These are phyloP conservation scores for Lonchura striata DNA, from an alignment of 2,113 vertebrate species.

Conservation along the genomic window DNA sequence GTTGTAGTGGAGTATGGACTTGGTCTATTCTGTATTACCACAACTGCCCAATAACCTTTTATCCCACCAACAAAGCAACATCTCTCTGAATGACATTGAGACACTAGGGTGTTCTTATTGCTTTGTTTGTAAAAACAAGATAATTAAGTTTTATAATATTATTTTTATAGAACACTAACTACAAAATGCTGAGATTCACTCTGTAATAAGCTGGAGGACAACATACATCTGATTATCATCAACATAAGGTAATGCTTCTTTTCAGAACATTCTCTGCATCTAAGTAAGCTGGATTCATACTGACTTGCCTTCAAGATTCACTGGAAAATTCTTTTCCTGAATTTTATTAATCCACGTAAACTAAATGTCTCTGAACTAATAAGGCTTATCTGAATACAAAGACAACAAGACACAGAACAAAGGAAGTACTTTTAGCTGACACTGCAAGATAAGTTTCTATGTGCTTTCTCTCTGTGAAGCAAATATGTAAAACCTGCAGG, in stretches of 20 bases:
- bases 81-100: not conserved
- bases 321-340: slow-evolving; percentile 6
- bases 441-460: not conserved
- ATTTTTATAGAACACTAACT: slow-evolving; percentile 13
- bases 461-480: not conserved
- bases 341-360: slow-evolving; percentile 37
- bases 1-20: not conserved
- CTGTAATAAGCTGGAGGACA: slow-evolving; percentile 18
- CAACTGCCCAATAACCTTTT: not conserved
- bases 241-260: slow-evolving; percentile 19
- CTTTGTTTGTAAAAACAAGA: slow-evolving; percentile 39
- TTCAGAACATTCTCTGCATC: not conserved
- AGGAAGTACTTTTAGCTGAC: slow-evolving; percentile 27
- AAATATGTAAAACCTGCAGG: not conserved
- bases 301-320: slow-evolving; percentile 18
- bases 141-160: not conserved
- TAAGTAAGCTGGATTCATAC: not conserved
- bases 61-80: not conserved
- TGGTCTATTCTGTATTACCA: not conserved
- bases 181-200: not conserved
- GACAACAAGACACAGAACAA: slow-evolving; percentile 9
- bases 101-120: not conserved
- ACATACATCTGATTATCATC: slow-evolving; percentile 6
- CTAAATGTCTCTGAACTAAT: slow-evolving; percentile 37
- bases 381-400: slow-evolving; percentile 45